Base-by-base conservation (phyloP, 2,113 vertebrate genomes). In the Cranoglanis bouderius region DNA sequence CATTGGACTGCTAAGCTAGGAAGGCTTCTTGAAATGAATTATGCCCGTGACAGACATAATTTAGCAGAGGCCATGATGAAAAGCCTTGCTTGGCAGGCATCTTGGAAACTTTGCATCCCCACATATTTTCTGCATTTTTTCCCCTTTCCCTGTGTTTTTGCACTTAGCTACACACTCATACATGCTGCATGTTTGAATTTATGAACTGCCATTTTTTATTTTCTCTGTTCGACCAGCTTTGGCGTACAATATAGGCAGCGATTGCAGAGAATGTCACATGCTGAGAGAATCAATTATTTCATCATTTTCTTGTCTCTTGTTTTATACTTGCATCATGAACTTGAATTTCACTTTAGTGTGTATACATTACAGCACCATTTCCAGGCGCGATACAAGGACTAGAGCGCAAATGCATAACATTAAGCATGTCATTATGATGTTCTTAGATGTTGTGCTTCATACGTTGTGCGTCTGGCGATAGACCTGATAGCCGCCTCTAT, bases 21-120 rank as follows among this genome's bases (percentile, higher is more conserved):
- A 77, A n/a, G 2, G 14, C 70, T 55, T 75, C 6, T 51, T 9
- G 5, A 85, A 55, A 63, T 63, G 59, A 49, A 65, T 87, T 80
- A 63, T 80, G 26, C 0, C 55, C 67, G 18, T 87, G 53, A 78
- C 26, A 63, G 74, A 43, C 4, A 61, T 46, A 2, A 80, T 63
- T 78, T 75, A 55, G 80, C 1, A 55, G 57, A 90, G 59, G 57
- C 38, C 61, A 40, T 46, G 55, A 61, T 82, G 43, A 77, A 87
- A 84, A 82, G 35, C 43, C 85, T 57, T 59, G 72, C 46, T 85
- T 88, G 89, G 86, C 82, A 80, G 82, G 43, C 59, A 59, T 85
- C 53, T 57, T 65, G 53, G 77, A 88, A 87, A 85, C 40, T 87
- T 61, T 85, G 82, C 72, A 24, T 85, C 21, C 55, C 57, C 46